Conservation (phyloP, 2,113 vertebrate genomes). For the Ornithorhynchus anatinus region DNA sequence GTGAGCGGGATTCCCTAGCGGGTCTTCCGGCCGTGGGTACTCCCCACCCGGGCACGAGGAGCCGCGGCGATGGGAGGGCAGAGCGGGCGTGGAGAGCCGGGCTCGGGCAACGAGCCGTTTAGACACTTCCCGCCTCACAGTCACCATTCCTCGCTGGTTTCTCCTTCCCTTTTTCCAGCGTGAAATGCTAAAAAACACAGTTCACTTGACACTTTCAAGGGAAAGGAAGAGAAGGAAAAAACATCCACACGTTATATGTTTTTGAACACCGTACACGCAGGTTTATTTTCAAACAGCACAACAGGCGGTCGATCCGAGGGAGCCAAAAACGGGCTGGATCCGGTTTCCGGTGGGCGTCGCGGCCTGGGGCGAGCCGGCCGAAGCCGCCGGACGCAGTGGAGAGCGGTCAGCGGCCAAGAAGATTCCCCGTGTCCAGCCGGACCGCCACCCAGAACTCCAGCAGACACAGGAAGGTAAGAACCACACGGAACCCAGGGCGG, state of each 20-base stretch:
- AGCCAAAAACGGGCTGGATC: slow-evolving; percentile 9
- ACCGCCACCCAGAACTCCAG: slow-evolving; percentile 12
- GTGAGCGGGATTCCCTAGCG: no score
- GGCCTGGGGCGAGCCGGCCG: background rate
- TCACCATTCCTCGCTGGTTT: no score
- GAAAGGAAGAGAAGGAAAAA: background rate
- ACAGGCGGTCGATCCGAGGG: slow-evolving; percentile 60
- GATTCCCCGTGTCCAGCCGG: slow-evolving; percentile 21
- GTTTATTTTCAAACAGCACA: slow-evolving; percentile 69
- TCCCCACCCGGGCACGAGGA: no score
- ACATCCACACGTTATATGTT: background rate
- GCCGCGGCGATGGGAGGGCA: no score
- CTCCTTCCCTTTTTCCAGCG: background rate
- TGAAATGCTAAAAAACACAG: background rate
- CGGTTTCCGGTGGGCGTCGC: background rate
- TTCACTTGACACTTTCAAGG: slow-evolving; percentile 4
- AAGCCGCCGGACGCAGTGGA: slow-evolving; percentile 26
- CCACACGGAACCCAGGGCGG: slow-evolving; percentile 34
- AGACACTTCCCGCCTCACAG: no score
- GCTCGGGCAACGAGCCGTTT: no score
- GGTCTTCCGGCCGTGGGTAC: no score
- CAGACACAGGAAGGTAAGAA: slow-evolving; percentile 38
- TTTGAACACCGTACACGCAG: slow-evolving; percentile 69
- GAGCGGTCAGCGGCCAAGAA: no score
- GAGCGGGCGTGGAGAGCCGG: no score